Conservation (phyloP, 2,888 invertebrate genomes). For the Tachystola acroxantha region DNA sequence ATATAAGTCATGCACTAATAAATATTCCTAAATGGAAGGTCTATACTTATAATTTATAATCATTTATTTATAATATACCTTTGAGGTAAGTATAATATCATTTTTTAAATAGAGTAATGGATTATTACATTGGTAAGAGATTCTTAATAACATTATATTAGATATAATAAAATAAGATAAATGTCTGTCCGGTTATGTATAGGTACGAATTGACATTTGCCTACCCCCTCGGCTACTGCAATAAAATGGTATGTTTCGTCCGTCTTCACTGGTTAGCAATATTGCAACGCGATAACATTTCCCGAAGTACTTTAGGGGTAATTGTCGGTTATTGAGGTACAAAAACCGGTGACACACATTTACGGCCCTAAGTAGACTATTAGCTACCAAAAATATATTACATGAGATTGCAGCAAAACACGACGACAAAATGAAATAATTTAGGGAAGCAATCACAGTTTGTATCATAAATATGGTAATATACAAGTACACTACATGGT, state of each 20-base stretch:
- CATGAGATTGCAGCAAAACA: constrained; percentile 4
- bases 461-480: constrained; percentile 10
- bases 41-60: not conserved
- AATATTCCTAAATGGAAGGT: not conserved
- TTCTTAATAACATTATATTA: constrained; percentile 5
- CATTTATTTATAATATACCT: not conserved
- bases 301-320: no score
- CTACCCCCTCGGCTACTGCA: no score
- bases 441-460: constrained; percentile 11
- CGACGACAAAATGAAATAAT: constrained; percentile 4
- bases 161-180: no score
- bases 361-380: no score
- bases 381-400: constrained; percentile 6
- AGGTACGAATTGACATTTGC: no score
- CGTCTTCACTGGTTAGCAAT: no score
- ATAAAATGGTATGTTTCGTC: no score
- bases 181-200: no score
- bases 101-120: not conserved
- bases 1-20: constrained; percentile 8
- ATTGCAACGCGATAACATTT: no score
- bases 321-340: no score
- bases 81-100: constrained; percentile 1
- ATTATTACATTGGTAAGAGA: constrained; percentile 5
- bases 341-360: no score
- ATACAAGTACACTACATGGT: constrained; percentile 22